These are phyloP conservation scores for Emydura subglobosa DNA, from an alignment of 2,113 vertebrate species.

Conservation along the genomic window DNA sequence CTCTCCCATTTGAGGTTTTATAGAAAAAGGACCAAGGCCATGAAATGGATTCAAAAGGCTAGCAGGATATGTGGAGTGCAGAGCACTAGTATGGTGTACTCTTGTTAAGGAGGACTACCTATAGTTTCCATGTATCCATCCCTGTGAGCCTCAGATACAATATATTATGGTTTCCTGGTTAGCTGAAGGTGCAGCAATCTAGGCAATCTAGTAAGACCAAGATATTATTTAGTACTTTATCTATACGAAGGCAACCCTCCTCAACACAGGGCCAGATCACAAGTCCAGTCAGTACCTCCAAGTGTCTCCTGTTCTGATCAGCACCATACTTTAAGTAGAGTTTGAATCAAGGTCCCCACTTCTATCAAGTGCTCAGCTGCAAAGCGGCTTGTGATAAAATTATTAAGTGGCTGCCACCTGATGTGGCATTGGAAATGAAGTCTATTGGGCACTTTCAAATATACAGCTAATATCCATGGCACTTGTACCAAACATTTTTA, in stretches of 20 bases:
- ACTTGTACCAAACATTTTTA: not conserved
- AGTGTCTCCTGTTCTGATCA: not conserved
- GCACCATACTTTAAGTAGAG: not conserved
- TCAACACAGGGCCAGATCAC: not conserved
- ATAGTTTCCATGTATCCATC: too few relatives aligned
- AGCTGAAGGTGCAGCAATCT: not conserved
- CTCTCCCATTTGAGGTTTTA: not conserved
- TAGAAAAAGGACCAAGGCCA: not conserved
- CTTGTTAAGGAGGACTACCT: too few relatives aligned
- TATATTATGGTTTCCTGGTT: too few relatives aligned
- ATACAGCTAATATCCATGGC: not conserved
- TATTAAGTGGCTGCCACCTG: not conserved
- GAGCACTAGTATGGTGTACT: too few relatives aligned
- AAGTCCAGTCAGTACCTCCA: not conserved
- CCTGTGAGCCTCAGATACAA: too few relatives aligned
- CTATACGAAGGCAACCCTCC: not conserved
- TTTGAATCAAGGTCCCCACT: not conserved
- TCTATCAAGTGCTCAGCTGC: not conserved
- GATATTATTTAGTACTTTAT: not conserved
- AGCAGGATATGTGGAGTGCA: too few relatives aligned
- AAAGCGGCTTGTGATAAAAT: not conserved
- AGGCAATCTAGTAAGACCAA: not conserved
- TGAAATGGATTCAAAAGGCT: not conserved
- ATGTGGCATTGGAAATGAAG: not conserved
- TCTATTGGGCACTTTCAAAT: not conserved